Evolutionary conservation across 1,140 invertebrate genomes (phyloP), one percentile per base, ranked within the genome.

Genomic region (Physella acuta): DNA sequence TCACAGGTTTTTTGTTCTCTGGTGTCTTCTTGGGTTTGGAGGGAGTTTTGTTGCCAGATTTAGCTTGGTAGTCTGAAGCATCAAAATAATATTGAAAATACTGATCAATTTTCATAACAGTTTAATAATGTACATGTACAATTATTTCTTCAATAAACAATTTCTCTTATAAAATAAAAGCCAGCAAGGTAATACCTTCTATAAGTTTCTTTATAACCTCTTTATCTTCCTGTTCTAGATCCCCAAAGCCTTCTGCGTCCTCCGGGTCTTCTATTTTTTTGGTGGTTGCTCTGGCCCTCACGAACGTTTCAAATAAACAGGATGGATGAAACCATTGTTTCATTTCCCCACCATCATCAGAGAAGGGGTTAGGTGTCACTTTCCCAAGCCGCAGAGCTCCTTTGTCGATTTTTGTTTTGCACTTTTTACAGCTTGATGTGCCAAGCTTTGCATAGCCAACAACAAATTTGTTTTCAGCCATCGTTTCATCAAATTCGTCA

Each of bases 371-470:
- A 0, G 89, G 77, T 3, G 89, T 88, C 30, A 93, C 77, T 86
- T 94, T 88, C 0, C 90, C 92, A 26, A 94, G 87, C 65, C 92
- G 85, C 39, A 93, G 75, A 51, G 88, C 84, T 30, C 90, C 91
- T 79, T 90, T 90, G 3, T 89, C 88, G 76, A 93, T 91, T 75
- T 92, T 90, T 63, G 88, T 84, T 85, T 94, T 94, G 82, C 94
- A 95, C 81, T 91, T 92, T 79, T 94, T 94, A 80, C 94, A 95
- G n/a, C 89, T 88, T 0, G 93, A 91, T 51, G 91, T 87, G 0
- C 91, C 91, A 0, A 89, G 88, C 84, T 93, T 94, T 0, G 92
- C 93, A 72, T 91, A 87, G 69, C 94, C 93, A 17, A 90, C 87
- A 49, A 86, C 89, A 67, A 77, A 85, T 61, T 71, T 76, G 34